phyloP scores from a whole-genome alignment of 2,113 vertebrate genomes.

The Peromyscus californicus region DNA sequence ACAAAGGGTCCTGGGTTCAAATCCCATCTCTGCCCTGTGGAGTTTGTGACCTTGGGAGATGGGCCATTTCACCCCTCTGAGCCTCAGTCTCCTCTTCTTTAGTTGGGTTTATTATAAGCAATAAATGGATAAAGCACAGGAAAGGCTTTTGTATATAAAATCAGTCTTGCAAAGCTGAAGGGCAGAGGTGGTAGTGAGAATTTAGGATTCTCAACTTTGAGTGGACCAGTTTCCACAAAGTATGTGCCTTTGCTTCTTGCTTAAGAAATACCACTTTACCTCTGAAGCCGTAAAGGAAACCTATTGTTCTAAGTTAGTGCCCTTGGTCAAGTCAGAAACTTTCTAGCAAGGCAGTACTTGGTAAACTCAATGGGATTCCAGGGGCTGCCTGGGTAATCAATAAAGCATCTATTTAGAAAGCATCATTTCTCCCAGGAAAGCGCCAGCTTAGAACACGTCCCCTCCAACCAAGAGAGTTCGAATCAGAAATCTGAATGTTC shows the following conservation, averaged over 20 bases:
- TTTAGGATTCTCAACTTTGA: too few relatives aligned
- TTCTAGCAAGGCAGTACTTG: not conserved
- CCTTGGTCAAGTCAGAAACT: not conserved
- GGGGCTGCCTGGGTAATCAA: not conserved
- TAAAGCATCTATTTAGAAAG: not conserved
- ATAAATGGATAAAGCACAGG: not conserved
- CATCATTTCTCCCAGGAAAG: not conserved
- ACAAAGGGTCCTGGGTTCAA: not conserved
- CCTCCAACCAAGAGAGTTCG: not conserved
- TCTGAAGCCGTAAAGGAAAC: not conserved
- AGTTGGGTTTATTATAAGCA: not conserved
- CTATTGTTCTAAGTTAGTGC: not conserved
- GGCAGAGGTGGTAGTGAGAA: not conserved
- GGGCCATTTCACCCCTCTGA: not conserved
- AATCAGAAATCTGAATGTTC: not conserved
- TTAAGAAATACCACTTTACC: not conserved
- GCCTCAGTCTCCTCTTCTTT: not conserved
- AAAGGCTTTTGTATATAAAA: not conserved
- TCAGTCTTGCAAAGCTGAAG: not conserved
- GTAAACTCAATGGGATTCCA: not conserved
- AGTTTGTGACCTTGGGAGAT: not conserved
- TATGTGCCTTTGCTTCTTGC: not conserved
- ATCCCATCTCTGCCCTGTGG: not conserved
- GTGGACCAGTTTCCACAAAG: not conserved
- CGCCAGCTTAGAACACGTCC: not conserved